phyloP scores from a whole-genome alignment of 2,797 vertebrate genomes.

The Trematomus bernacchii region DNA sequence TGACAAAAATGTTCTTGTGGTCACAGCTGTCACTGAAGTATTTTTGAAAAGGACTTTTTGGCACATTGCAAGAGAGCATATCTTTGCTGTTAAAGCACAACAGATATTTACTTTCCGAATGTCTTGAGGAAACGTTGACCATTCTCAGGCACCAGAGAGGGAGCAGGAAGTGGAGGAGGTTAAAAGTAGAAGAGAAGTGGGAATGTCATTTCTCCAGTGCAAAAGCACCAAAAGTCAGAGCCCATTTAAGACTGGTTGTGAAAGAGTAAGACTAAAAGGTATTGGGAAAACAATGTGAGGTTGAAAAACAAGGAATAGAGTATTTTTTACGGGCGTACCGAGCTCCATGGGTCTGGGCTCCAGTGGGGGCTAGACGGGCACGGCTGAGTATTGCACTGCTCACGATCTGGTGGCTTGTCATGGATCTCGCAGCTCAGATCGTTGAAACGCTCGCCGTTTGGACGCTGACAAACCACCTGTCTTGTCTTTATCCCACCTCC shows the following conservation, averaged over 20 bases:
- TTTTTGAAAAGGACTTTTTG: conserved; percentile 57
- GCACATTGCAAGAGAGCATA: conserved; percentile 52
- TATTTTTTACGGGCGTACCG: conserved; percentile 94
- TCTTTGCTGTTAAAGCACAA: conserved; percentile 72
- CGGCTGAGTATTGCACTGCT: conserved; percentile 96
- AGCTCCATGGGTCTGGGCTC: conserved; percentile 97
- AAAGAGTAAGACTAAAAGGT: conserved; percentile 50
- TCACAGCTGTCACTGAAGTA: conserved; percentile 75
- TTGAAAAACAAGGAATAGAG: conserved; percentile 60
- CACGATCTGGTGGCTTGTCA: conserved; percentile 96
- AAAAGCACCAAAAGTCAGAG: conserved; percentile 54
- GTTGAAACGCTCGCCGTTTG: conserved; percentile 93
- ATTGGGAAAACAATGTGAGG: conserved; percentile 58
- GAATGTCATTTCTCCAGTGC: conserved; percentile 56
- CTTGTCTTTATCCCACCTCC: conserved; percentile 94
- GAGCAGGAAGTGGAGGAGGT: conserved; percentile 60
- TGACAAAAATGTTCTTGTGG: conserved; percentile 62
- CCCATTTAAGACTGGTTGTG: conserved; percentile 51
- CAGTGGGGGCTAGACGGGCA: conserved; percentile 93
- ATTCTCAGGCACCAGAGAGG: conserved; percentile 61
- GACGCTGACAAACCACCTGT: conserved; percentile 95
- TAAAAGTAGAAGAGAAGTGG: conserved; percentile 56
- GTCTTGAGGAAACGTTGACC: conserved; percentile 62
- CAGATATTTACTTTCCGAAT: conserved; percentile 61
- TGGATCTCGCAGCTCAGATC: conserved; percentile 99